Evolutionary conservation across 2,113 vertebrate species (phyloP), one percentile per base, ranked within the genome.

Genomic region (Carassius auratus): DNA sequence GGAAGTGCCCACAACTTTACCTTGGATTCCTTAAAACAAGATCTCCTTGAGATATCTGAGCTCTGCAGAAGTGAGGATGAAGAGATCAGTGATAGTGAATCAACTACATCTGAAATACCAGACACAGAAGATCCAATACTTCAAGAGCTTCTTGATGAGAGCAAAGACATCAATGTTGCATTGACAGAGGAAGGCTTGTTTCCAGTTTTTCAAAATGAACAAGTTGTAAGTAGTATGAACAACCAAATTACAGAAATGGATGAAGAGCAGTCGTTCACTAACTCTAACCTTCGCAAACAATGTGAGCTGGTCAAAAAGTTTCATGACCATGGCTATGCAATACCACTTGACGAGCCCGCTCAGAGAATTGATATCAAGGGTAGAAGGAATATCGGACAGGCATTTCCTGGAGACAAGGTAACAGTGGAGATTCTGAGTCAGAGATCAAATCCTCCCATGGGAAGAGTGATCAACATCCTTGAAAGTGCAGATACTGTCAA

Each of bases 91-190:
- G 90, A 95, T 73, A 89, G 88, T 0, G 94, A 95, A 68, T 96
- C 95, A 23, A 92, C 75, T 75, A 86, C 87, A 10, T 95, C 92
- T 0, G 93, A 95, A 0, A 55, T n/a, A 0, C 92, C 94, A 12
- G 12, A 94, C 9, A 93, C 87, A 0, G 94, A 96, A 0, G 96
- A 98, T 71, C 86, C 94, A 38, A 96, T 97, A 90, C 94, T 98
- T n/a, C 95, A 96, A 91, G 95, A 97, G 68, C 92, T 96, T 15
- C 88, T 97, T 23, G 95, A 96, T 0, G 95, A 96, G 86, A 94
- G 89, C 88, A 94, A 90, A 86, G 90, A 94, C 0, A 9, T 93
- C 84, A 77, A 74, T 12, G 93, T 97, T 85, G 92, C 93, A 0
- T 93, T 96, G 23, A 91, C 94, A 0, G 93, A 95, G 0, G 96